Evolutionary conservation across 92 coral and sea anemone species (phyloP).

Genomic region (Parazoanthus atlanticus): DNA sequence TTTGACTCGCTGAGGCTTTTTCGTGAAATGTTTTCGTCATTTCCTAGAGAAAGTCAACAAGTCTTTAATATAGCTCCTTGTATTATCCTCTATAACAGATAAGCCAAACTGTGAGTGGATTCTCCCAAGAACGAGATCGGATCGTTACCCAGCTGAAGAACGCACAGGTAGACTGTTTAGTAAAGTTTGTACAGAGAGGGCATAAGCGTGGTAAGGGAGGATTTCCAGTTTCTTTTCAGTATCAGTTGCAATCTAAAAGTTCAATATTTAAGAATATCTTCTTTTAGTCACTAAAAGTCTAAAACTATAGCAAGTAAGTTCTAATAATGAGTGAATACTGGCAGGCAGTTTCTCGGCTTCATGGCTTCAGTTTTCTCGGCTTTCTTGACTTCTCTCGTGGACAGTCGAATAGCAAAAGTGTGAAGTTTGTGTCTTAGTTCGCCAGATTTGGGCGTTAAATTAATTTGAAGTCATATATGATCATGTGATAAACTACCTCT

Average conservation of each 20-base stretch:
- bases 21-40: background rate
- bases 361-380: too few relatives aligned
- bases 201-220: background rate
- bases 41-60: background rate
- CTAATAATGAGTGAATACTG: too few relatives aligned
- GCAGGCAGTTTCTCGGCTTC: too few relatives aligned
- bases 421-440: too few relatives aligned
- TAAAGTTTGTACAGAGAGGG: background rate
- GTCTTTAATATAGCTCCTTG: background rate
- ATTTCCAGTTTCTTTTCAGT: background rate
- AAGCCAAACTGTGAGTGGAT: slow-evolving; percentile 79
- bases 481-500: too few relatives aligned
- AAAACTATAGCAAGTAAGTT: too few relatives aligned
- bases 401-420: too few relatives aligned
- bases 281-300: too few relatives aligned
- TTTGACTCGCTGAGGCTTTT: background rate
- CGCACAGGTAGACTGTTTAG: slow-evolving; percentile 60
- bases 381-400: too few relatives aligned
- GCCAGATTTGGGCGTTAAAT: too few relatives aligned
- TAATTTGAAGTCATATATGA: too few relatives aligned
- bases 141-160: slow-evolving; percentile 71
- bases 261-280: too few relatives aligned
- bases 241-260: background rate
- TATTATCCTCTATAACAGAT: slow-evolving; percentile 51
- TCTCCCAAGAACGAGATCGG: slow-evolving; percentile 84